These are phyloP conservation scores for Orthosia incerta DNA, from an alignment of 2,888 invertebrate genomes.

Conservation along the genomic window DNA sequence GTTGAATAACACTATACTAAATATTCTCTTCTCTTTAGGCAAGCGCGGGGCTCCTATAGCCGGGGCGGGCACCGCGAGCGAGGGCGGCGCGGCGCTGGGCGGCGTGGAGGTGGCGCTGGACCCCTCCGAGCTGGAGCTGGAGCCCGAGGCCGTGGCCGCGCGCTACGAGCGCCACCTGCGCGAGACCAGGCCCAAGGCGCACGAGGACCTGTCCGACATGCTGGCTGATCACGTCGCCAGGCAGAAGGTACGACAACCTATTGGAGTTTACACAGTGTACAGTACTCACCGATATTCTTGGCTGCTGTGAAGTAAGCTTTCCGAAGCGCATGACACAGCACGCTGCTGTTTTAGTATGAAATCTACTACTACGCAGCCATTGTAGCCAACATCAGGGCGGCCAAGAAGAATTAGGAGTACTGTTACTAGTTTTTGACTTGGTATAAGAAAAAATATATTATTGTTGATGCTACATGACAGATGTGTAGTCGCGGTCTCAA, in stretches of 20 bases:
- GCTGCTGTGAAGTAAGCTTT: no score
- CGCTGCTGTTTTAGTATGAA: no score
- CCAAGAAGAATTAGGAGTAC: no score
- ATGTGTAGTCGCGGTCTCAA: background rate
- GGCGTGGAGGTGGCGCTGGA: conserved; percentile 98
- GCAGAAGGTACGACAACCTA: conserved; percentile 93
- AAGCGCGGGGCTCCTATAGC: conserved; percentile 72
- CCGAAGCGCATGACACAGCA: no score
- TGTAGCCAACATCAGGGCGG: no score
- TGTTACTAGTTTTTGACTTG: background rate
- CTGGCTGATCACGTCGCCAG: conserved; percentile 99
- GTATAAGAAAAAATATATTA: background rate
- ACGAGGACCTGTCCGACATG: conserved; percentile 99
- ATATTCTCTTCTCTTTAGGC: conserved; percentile 61
- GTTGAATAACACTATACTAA: background rate
- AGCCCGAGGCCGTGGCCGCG: conserved; percentile 98
- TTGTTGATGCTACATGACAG: background rate
- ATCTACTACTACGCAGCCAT: no score
- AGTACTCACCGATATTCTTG: no score
- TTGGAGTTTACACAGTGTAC: no score
- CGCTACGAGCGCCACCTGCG: conserved; percentile 99
- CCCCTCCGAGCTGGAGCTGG: conserved; percentile 99
- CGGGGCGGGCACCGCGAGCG: conserved; percentile 67
- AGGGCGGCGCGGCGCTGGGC: conserved; percentile 85
- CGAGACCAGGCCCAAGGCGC: conserved; percentile 96